Percentiles rank a stretch among this genome's conserved stretches.
phyloP scores from a whole-genome alignment of 2,797 vertebrate genomes.

The Acanthurus tractus region DNA sequence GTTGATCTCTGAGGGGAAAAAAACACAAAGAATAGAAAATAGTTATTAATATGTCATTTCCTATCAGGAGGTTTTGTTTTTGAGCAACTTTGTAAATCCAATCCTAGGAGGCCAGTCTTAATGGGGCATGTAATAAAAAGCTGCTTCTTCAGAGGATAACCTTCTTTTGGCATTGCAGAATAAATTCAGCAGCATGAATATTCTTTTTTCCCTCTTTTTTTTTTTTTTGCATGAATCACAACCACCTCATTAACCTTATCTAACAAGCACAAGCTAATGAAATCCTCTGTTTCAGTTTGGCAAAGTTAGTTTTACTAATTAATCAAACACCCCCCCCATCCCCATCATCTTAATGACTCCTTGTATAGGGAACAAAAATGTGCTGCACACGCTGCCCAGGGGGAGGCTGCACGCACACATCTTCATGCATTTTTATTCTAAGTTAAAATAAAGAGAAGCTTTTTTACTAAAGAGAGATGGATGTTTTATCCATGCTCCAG shows the following conservation, averaged over 20 bases:
- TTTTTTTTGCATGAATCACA: constrained; percentile 49
- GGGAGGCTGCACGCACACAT: constrained; percentile 44
- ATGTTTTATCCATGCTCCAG: constrained; percentile 30
- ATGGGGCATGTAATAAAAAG: constrained; percentile 33
- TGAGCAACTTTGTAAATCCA: constrained; percentile 4
- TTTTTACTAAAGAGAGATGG: constrained; percentile 44
- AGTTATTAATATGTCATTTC: constrained; percentile 4
- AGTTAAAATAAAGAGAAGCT: constrained; percentile 45
- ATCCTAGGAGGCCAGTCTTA: constrained; percentile 11
- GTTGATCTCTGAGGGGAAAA: constrained; percentile 49
- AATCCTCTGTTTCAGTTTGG: constrained; percentile 73
- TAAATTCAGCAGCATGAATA: constrained; percentile 55
- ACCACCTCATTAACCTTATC: constrained; percentile 83
- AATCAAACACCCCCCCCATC: constrained; percentile 62
- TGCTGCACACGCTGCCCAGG: constrained; percentile 39
- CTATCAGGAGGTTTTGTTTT: constrained; percentile 15
- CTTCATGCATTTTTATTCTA: constrained; percentile 66
- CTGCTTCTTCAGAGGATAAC: constrained; percentile 49
- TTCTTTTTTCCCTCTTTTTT: constrained; percentile 34
- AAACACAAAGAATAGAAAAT: constrained; percentile 20
- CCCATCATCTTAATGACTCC: constrained; percentile 70
- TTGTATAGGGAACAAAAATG: constrained; percentile 62
- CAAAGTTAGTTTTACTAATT: constrained; percentile 82
- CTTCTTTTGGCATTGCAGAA: constrained; percentile 57
- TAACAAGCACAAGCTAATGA: constrained; percentile 73